A percentile compares a stretch with the other conserved stretches of the same genome.
Conservation (phyloP, 2,888 invertebrate genomes). For the Glaucopsyche alexis region DNA sequence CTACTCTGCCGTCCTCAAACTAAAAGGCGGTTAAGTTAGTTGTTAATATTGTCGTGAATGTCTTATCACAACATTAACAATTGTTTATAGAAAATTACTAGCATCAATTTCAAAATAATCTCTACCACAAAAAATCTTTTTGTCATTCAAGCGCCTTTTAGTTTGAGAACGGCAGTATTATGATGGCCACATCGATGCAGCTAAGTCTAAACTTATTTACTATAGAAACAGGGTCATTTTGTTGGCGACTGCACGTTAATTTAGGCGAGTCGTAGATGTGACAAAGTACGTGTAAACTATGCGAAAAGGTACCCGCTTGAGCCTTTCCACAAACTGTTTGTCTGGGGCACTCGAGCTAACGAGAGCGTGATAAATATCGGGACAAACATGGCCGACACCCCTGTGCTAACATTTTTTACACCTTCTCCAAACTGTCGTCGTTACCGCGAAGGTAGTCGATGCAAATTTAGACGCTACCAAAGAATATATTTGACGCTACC, state of each 20-base stretch:
- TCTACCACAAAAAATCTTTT: no score
- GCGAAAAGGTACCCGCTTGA: conserved; percentile 6
- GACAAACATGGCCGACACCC: conserved; percentile 60
- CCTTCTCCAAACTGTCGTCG: conserved; percentile 53
- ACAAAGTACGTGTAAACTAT: conserved; percentile 13
- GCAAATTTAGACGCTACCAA: conserved; percentile 12
- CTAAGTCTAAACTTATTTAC: background rate
- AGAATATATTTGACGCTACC: background rate
- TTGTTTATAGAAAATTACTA: no score
- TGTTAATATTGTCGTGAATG: no score
- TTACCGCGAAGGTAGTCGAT: conserved; percentile 5
- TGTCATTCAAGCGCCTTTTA: no score
- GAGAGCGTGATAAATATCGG: conserved; percentile 63
- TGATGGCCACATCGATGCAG: no score
- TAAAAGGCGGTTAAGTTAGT: no score
- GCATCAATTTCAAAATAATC: no score
- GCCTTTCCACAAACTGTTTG: conserved; percentile 3
- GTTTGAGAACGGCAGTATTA: no score
- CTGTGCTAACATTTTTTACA: conserved; percentile 57
- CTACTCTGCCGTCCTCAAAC: no score
- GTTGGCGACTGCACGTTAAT: background rate
- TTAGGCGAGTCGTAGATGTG: background rate
- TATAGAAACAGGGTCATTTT: background rate
- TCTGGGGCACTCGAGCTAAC: conserved; percentile 45
- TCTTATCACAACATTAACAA: no score